phyloP scores from a whole-genome alignment of 2,797 vertebrate genomes.

The Channa striata region DNA sequence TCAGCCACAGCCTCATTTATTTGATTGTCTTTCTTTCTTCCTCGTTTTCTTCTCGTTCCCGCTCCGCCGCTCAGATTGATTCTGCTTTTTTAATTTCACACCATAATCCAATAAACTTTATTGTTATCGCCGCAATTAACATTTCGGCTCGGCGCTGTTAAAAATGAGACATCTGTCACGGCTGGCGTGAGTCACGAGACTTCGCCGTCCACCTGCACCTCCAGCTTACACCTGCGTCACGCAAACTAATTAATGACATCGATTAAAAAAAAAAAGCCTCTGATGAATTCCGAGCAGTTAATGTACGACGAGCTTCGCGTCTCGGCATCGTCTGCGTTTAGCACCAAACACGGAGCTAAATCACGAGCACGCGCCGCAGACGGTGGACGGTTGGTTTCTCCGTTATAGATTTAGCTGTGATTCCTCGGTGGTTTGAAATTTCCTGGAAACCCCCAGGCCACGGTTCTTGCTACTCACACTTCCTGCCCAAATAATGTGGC shows the following conservation, averaged over 20 bases:
- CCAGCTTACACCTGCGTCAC: constrained; percentile 62
- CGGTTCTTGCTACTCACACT: constrained; percentile 54
- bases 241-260: constrained; percentile 70
- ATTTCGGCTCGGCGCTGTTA: constrained; percentile 67
- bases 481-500: constrained; percentile 59
- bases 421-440: constrained; percentile 45
- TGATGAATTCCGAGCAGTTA: constrained; percentile 66
- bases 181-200: constrained; percentile 60
- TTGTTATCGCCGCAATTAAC: constrained; percentile 80
- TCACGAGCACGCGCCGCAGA: too few species aligned
- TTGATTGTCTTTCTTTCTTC: neutral
- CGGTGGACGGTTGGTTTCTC: too few species aligned
- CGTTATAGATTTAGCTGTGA: constrained; percentile 61
- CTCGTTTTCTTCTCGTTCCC: neutral
- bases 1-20: constrained; percentile 26
- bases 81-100: constrained; percentile 74
- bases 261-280: constrained; percentile 70
- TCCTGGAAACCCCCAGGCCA: constrained; percentile 45
- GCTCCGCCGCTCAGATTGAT: constrained; percentile 64
- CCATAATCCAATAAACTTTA: constrained; percentile 80
- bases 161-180: constrained; percentile 74
- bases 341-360: neutral
- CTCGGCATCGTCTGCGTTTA: constrained; percentile 20
- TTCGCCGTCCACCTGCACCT: constrained; percentile 50
- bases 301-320: constrained; percentile 56